Evolutionary conservation across 2,113 vertebrate genomes (phyloP).

Genomic region (Diadophis punctatus): DNA sequence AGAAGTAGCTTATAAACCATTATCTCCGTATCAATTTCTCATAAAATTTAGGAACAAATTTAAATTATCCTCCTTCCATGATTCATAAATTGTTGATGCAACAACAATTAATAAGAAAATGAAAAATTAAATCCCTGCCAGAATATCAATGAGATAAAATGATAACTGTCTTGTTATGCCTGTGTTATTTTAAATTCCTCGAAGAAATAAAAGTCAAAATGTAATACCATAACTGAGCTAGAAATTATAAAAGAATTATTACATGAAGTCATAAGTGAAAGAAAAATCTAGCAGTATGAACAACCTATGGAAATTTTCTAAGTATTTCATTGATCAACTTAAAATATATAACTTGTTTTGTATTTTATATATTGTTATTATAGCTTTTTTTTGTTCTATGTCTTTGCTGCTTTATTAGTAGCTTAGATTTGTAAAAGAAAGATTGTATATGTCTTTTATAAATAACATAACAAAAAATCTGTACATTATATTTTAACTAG

Average conservation of each 20-base stretch:
- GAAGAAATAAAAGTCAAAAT: neutral
- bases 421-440: neutral
- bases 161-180: neutral
- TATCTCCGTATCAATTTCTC: neutral
- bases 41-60: neutral
- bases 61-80: neutral
- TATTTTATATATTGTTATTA: neutral
- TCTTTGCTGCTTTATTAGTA: neutral
- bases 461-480: neutral
- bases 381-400: neutral
- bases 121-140: neutral
- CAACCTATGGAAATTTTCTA: neutral
- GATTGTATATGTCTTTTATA: neutral
- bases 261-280: neutral
- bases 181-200: neutral
- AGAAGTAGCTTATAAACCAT: neutral
- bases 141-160: neutral
- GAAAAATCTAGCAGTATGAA: neutral
- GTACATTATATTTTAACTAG: neutral
- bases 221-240: neutral
- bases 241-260: neutral
- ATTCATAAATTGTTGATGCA: neutral
- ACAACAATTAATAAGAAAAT: neutral
- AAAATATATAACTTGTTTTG: neutral
- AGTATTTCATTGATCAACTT: neutral